phyloP scores from a whole-genome alignment of 1,140 invertebrate species.

The Pachypeltis micranthus region DNA sequence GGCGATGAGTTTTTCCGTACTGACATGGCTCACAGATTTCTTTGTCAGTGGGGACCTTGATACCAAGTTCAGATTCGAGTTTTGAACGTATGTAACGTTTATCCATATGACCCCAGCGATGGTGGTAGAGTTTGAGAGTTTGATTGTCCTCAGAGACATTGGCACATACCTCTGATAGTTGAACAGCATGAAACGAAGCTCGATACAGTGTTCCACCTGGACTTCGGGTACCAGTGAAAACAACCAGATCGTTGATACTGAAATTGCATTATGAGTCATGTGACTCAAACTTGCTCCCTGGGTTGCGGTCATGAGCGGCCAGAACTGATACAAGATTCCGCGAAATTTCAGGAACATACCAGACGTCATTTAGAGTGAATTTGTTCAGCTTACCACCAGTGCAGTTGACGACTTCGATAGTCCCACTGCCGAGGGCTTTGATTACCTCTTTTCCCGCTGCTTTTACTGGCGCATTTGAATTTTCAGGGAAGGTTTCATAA shows the following conservation, averaged over 20 bases:
- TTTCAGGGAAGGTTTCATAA: background rate
- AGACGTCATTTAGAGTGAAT: conserved; percentile 27
- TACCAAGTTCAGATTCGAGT: conserved; percentile 23
- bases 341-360: conserved; percentile 28
- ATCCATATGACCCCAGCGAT: conserved; percentile 30
- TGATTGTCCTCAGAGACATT: conserved; percentile 14
- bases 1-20: background rate
- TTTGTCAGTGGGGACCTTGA: conserved; percentile 22
- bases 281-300: conserved; percentile 27
- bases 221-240: conserved; percentile 23
- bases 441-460: conserved; percentile 26
- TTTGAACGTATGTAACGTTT: conserved; percentile 27
- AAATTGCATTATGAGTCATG: conserved; percentile 22
- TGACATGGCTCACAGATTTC: background rate
- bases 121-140: conserved; percentile 27
- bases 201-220: conserved; percentile 25
- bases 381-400: conserved; percentile 19
- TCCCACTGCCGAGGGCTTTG: conserved; percentile 26
- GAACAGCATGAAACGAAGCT: conserved; percentile 23
- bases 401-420: conserved; percentile 22
- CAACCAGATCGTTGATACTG: conserved; percentile 16
- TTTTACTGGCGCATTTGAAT: conserved; percentile 18
- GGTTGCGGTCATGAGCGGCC: conserved; percentile 27
- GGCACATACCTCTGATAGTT: conserved; percentile 18
- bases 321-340: conserved; percentile 31